Evolutionary conservation across 2,797 vertebrate species (phyloP), one percentile per base, ranked within the genome.

Genomic region (Eulemur mongoz): DNA sequence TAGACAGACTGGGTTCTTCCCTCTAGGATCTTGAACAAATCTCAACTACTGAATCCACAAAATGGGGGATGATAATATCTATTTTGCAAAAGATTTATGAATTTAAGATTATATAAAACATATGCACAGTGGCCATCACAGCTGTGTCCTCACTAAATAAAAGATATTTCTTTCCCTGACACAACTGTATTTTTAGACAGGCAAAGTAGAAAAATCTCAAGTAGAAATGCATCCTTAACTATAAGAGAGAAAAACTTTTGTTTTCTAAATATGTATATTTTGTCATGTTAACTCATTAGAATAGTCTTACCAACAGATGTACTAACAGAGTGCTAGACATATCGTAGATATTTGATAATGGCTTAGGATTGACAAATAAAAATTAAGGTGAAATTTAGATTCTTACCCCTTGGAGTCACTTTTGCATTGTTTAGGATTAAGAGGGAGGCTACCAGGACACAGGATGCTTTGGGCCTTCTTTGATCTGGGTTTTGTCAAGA

Each of bases 291-390:
- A 86, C 63, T 92, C 63, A 78, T 95, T 96, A 97, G 57, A 54
- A 73, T 50, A 91, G 89, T 96, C 27, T 72, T 92, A 70, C 72
- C 94, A 94, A 67, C 38, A 93, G 79, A 93, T 96, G 67, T 76
- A 94, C 93, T 96, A 69, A 94, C 67, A 84, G 81, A 93, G 76
- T 81, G 70, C 32, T 94, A 94, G 70, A 85, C 45, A 73, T 90
- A 96, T 80, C 83, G 7, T 89, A 92, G 65, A 75, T 87, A 54
- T n/a, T 91, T 96, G 94, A 94, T 67, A 95, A 93, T 45, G 79
- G 6, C 43, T 95, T 79, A 35, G 67, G 48, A 85, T 17, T 63
- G 48, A 95, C 45, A 78, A 90, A 81, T 35, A 27, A 59, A 93
- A 54, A 38, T 32, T 15, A 9, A 89, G 69, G 35, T 67, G 48